Evolutionary conservation across 2,113 vertebrate genomes (phyloP).

Genomic region (Fregata magnificens): DNA sequence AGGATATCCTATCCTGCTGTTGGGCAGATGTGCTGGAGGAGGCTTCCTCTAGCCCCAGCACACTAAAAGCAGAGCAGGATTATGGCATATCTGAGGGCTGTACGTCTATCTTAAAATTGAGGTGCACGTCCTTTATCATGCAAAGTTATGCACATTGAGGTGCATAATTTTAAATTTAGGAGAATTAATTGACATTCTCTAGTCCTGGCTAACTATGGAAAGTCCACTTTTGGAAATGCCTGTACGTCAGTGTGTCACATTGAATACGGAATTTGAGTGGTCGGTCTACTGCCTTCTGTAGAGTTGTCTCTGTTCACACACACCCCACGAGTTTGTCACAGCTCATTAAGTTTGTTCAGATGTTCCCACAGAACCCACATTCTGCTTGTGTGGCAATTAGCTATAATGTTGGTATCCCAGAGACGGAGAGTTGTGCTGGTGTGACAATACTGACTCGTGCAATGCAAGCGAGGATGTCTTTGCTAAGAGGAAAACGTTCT

Average conservation of each 20-base stretch:
- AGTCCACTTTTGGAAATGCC: not conserved
- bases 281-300: not conserved
- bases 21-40: not conserved
- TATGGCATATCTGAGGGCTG: not conserved
- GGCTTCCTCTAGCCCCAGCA: not conserved
- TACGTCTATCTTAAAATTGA: not conserved
- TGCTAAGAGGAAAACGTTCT: constrained; percentile 17
- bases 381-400: not conserved
- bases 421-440: not conserved
- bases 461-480: not conserved
- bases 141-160: not conserved
- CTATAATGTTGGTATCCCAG: not conserved
- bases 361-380: not conserved
- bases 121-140: rapidly evolving
- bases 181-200: not conserved
- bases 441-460: constrained; percentile 17
- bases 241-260: rapidly evolving
- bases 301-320: not conserved
- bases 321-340: not conserved
- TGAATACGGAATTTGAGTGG: not conserved
- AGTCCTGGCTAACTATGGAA: not conserved
- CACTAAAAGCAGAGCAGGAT: not conserved
- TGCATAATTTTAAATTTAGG: not conserved
- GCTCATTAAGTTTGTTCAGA: not conserved
- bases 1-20: not conserved